Evolutionary conservation across 2,797 vertebrate genomes (phyloP).

Genomic region (Tauraco hartlaubi): DNA sequence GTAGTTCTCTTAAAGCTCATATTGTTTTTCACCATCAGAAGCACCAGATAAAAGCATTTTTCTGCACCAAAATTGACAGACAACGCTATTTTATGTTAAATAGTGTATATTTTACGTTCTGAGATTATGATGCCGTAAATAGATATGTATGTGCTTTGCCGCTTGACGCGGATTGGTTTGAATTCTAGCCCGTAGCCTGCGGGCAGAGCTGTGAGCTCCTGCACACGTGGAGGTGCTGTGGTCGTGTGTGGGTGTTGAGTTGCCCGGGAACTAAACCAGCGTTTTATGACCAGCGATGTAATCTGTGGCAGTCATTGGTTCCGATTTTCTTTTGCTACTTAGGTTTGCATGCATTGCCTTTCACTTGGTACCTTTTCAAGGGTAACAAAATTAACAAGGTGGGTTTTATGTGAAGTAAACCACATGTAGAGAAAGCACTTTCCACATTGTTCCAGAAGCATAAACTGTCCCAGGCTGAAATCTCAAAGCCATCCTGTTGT

Average conservation of each 20-base stretch:
- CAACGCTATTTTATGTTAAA: background rate
- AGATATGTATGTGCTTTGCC: rapidly evolving
- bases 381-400: background rate
- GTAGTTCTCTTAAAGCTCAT: background rate
- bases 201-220: background rate
- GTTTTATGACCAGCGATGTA: rapidly evolving
- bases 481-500: background rate
- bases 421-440: background rate
- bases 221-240: background rate
- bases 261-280: background rate
- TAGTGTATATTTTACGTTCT: background rate
- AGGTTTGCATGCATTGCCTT: background rate
- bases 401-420: background rate
- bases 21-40: background rate
- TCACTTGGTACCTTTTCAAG: background rate
- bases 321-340: background rate
- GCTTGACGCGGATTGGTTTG: background rate
- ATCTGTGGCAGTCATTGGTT: background rate
- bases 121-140: background rate
- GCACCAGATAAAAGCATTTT: background rate
- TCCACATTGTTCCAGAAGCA: background rate
- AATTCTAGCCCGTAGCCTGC: background rate
- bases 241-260: background rate
- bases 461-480: background rate
- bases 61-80: background rate